Base-by-base conservation (phyloP, 2,113 vertebrate genomes). In the Haemorhous mexicanus region DNA sequence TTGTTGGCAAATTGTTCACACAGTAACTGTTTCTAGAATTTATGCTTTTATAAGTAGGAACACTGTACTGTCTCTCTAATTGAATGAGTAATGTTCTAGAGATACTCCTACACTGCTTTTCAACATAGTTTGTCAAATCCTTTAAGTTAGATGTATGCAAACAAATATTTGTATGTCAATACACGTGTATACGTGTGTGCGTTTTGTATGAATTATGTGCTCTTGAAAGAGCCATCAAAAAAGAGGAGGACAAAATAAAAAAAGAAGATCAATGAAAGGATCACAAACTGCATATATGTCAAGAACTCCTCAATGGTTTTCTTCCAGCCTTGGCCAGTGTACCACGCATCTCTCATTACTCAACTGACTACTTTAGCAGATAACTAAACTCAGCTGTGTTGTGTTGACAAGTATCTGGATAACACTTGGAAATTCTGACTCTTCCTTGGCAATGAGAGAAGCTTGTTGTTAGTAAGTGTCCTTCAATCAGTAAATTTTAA, bases 181-280 rank as follows among this genome's bases (percentile, higher is more conserved):
- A 43, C 5, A 2, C 23, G 14, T 0, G 0, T 28, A 11, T 44
- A 13, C 0, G 0, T 16, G 6, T 13, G 9, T 13, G 4, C 9
- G 4, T n/a, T 85, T 82, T 59, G 10, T 27, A 46, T 17, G 7
- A 32, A 26, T 22, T 7, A 53, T 2, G 2, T 47, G 8, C 12
- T 72, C 62, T 30, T 52, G 16, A 77, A 87, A 89, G 11, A 73
- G 4, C 6, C 39, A 17, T 52, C 0, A 3, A 41, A 91, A 74
- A 59, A 43, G 53, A 33, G 5, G 5, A 67, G 2, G 53, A 53
- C 4, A 66, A 80, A 78, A 33, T 7, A 10, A 22, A 43, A 30
- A 24, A 37, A n/a, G 3, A 24, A 64, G 5, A 59, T 44, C 22
- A 44, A 11, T 22, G 2, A 58, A 14, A 22, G 2, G 6, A 44